These are phyloP conservation scores for Thecocarcelia acutangulata DNA, from an alignment of 2,888 invertebrate species.

Conservation along the genomic window DNA sequence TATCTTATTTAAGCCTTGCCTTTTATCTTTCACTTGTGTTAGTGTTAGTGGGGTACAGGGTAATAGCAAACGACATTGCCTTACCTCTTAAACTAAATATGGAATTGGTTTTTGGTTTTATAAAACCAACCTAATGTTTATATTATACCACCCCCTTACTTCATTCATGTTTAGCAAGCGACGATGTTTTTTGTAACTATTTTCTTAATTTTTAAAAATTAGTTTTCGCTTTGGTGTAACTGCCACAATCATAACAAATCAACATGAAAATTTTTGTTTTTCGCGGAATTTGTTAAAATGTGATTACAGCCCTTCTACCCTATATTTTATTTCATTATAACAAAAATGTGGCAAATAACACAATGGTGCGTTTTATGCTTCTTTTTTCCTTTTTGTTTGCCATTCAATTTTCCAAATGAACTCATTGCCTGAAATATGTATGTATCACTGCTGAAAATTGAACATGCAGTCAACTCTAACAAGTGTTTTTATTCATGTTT, in stretches of 20 bases:
- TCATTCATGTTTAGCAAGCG: too few species aligned
- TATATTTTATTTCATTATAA: slow-evolving; percentile 43
- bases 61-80: too few species aligned
- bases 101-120: too few species aligned
- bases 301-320: slow-evolving; percentile 52
- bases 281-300: slow-evolving; percentile 61
- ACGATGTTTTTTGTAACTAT: neutral
- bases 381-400: neutral
- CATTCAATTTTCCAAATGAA: slow-evolving; percentile 8
- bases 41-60: too few species aligned
- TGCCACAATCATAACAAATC: slow-evolving; percentile 33
- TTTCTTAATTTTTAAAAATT: slow-evolving; percentile 16
- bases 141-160: too few species aligned
- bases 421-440: slow-evolving; percentile 13
- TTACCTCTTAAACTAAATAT: too few species aligned
- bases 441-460: slow-evolving; percentile 1
- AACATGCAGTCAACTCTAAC: slow-evolving; percentile 52
- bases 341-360: slow-evolving; percentile 6
- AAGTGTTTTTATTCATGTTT: slow-evolving; percentile 56
- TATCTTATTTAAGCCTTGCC: too few species aligned
- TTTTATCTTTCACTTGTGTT: too few species aligned
- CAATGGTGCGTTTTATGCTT: neutral
- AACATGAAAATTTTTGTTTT: slow-evolving; percentile 42
- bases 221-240: slow-evolving; percentile 21
- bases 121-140: too few species aligned